Evolutionary conservation across 2,888 invertebrate species (phyloP).

Genomic region (Prosapia bicincta): DNA sequence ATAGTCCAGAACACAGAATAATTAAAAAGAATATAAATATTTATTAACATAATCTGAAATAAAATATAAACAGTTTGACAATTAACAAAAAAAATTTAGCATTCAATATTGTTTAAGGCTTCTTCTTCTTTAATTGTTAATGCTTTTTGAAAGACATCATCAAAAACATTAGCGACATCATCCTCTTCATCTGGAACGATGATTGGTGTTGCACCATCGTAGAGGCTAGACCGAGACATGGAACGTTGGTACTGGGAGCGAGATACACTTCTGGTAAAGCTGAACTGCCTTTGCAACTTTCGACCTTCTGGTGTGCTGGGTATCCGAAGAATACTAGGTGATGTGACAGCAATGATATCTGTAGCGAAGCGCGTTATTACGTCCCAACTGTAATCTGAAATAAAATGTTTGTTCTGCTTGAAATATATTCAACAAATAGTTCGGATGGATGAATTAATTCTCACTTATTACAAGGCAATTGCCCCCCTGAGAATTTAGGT

Average conservation of each 20-base stretch:
- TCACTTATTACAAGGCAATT: no score
- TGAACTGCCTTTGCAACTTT: slow-evolving; percentile 48
- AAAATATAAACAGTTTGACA: neutral
- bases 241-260: slow-evolving; percentile 47
- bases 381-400: slow-evolving; percentile 57
- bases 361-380: slow-evolving; percentile 59
- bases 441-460: no score
- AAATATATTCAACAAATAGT: no score
- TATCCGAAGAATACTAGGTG: slow-evolving; percentile 39
- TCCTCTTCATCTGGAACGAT: slow-evolving; percentile 36
- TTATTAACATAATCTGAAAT: neutral
- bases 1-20: no score
- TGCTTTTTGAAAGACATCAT: slow-evolving; percentile 30
- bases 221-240: slow-evolving; percentile 31
- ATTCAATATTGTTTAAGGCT: no score
- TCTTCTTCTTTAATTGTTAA: neutral
- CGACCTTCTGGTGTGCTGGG: slow-evolving; percentile 22
- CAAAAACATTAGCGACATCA: slow-evolving; percentile 17
- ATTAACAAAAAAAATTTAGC: neutral
- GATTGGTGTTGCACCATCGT: slow-evolving; percentile 37
- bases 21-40: neutral
- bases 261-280: slow-evolving; percentile 54
- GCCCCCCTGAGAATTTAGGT: no score
- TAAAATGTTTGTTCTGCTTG: no score
- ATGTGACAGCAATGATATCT: slow-evolving; percentile 51